phyloP scores from a whole-genome alignment of 2,888 invertebrate species.

The Ephialtes manifestator region DNA sequence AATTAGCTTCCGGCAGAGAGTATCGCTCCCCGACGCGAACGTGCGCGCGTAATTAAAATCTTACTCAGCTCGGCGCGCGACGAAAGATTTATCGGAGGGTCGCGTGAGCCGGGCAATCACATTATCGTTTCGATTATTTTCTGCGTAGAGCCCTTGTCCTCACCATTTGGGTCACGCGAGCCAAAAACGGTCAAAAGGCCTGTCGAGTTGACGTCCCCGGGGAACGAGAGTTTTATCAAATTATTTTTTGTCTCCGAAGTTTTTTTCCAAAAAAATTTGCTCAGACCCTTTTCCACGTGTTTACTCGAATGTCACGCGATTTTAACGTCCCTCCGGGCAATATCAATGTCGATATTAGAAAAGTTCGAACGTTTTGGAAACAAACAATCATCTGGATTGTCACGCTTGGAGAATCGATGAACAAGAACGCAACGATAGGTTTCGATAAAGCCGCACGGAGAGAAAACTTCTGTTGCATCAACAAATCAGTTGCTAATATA shows the following conservation, averaged over 20 bases:
- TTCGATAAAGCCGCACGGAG: no score
- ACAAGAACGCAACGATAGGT: no score
- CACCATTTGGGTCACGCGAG: not conserved
- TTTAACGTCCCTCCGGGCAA: not conserved
- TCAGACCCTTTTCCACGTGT: not conserved
- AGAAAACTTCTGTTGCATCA: no score
- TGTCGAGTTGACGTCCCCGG: no score
- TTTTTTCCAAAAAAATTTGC: not conserved
- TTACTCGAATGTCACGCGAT: not conserved
- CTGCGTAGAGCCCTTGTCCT: not conserved
- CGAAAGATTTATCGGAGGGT: slow-evolving; percentile 25
- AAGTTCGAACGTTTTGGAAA: not conserved
- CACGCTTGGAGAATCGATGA: no score
- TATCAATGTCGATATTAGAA: slow-evolving; percentile 7
- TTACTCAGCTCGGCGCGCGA: slow-evolving; percentile 5
- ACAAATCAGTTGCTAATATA: no score
- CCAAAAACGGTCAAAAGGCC: slow-evolving; percentile 1
- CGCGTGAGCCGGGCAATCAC: slow-evolving; percentile 11
- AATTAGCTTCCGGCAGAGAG: slow-evolving; percentile 5
- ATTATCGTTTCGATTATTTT: slow-evolving; percentile 37
- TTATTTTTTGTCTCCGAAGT: not conserved
- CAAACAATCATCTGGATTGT: not conserved
- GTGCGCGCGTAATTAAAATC: slow-evolving; percentile 19
- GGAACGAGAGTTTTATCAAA: not conserved
- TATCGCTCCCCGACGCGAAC: not conserved